Evolutionary conservation across 1,140 invertebrate species (phyloP), one percentile per base, ranked within the genome.

Genomic region (Linepithema humile): DNA sequence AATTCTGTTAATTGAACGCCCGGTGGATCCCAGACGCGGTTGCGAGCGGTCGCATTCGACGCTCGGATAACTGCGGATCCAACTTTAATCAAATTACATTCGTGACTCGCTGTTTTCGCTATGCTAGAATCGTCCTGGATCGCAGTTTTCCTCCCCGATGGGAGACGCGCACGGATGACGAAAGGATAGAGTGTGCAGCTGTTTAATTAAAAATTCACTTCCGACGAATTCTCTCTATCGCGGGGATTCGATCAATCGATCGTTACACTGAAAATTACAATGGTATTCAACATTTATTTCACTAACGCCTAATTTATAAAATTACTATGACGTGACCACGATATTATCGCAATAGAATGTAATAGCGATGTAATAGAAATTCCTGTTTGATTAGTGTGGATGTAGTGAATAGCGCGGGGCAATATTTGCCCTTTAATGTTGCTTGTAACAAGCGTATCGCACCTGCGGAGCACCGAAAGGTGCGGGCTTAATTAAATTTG

Each of bases 71-170:
- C 83, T 90, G 85, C 40, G 72, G 70, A 88, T 82, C 85, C 75
- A 83, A 90, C 77, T 90, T 89, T 89, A 90, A 90, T 90, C 88
- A 88, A 90, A 90, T 90, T 89, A 89, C 87, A 88, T 53, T 72
- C 77, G 77, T 88, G 87, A 88, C 86, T 83, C 83, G 86, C 74
- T 88, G 86, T 88, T 85, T 85, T 83, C 77, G 38, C 45, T 55
- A 53, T 75, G 75, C 53, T 15, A 40, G 50, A 59, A 73, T 48
- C 87, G 64, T 20, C 75, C 75, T 65, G 59, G 77, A 83, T 83
- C 59, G 75, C 62, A 35, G 43, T 43, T 32, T 73, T n/a, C 32
- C 70, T 59, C 59, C 53, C 57, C 45, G 17, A 23, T 35, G 62
- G 62, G 40, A 9, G 23, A 80, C 15, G 64, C 60, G 50, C 67